Evolutionary conservation across 1,140 invertebrate genomes (phyloP).

Genomic region (Samia ricini): DNA sequence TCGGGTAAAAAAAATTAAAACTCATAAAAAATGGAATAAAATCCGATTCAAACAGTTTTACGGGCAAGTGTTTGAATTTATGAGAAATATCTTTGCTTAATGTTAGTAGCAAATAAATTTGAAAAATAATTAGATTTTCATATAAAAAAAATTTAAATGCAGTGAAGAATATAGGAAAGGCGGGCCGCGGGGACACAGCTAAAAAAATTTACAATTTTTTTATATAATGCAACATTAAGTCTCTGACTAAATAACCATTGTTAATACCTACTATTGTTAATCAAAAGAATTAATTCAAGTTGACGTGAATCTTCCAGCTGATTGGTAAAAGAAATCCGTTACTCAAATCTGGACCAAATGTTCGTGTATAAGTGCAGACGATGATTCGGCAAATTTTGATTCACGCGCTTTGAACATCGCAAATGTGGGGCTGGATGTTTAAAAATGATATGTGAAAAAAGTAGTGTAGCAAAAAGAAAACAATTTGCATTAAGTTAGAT

Average conservation of each 20-base stretch:
- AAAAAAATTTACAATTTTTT: too few relatives aligned
- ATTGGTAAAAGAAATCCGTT: constrained; percentile 27
- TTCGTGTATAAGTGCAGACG: constrained; percentile 20
- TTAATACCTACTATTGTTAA: background rate
- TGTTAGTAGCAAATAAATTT: too few relatives aligned
- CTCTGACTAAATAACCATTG: too few relatives aligned
- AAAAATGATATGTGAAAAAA: constrained; percentile 45
- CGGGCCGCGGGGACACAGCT: too few relatives aligned
- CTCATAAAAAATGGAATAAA: too few relatives aligned
- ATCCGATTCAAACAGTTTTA: too few relatives aligned
- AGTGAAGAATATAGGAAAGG: too few relatives aligned
- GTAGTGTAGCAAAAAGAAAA: constrained; percentile 50
- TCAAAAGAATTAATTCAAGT: constrained; percentile 10
- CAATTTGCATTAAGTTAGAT: constrained; percentile 45
- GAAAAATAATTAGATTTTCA: background rate
- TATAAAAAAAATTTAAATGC: too few relatives aligned
- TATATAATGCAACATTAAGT: too few relatives aligned
- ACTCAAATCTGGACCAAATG: constrained; percentile 27
- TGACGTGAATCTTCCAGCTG: constrained; percentile 18
- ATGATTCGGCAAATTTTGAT: constrained; percentile 24
- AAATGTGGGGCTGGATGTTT: constrained; percentile 26
- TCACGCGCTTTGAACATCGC: constrained; percentile 20
- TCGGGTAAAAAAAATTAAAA: too few relatives aligned
- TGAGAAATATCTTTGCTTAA: too few relatives aligned
- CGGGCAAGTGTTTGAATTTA: too few relatives aligned